phyloP scores from a whole-genome alignment of 2,113 vertebrate genomes.

The Sprattus sprattus region DNA sequence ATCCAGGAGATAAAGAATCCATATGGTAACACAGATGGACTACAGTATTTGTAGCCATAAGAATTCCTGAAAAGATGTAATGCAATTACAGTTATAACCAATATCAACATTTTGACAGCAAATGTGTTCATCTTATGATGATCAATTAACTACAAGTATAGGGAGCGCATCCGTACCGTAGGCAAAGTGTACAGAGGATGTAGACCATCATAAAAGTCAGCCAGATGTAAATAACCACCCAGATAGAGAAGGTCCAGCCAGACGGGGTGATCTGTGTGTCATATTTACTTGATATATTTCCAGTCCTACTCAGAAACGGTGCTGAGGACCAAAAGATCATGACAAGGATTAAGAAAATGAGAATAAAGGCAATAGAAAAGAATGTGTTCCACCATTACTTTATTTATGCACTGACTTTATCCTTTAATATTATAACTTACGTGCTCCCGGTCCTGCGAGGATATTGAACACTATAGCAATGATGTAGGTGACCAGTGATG shows the following conservation, averaged over 20 bases:
- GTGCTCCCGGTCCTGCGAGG: conserved; percentile 53
- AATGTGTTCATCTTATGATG: not conserved
- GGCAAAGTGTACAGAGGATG: conserved; percentile 56
- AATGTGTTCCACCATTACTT: too few species aligned
- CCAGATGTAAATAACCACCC: conserved; percentile 67
- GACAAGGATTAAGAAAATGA: too few species aligned
- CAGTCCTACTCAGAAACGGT: conserved; percentile 54
- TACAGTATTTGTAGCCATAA: conserved; percentile 66
- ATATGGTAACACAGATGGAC: conserved; percentile 57
- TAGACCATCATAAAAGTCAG: conserved; percentile 56
- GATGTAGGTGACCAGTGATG: conserved; percentile 56
- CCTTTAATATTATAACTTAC: conserved; percentile 44
- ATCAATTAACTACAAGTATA: not conserved
- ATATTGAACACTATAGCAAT: conserved; percentile 52
- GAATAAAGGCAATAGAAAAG: not conserved
- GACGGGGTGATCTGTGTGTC: conserved; percentile 63
- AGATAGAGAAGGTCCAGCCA: conserved; percentile 70
- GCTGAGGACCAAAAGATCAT: conserved; percentile 41
- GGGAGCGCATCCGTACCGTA: conserved; percentile 50
- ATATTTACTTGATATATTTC: conserved; percentile 58
- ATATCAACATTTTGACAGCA: not conserved
- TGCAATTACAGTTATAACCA: not conserved
- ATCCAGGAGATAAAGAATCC: conserved; percentile 64
- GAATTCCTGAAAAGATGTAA: conserved; percentile 52
- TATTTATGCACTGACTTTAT: too few species aligned